Base-by-base conservation (phyloP, 2,797 vertebrate species). In the Hippoglossus hippoglossus region DNA sequence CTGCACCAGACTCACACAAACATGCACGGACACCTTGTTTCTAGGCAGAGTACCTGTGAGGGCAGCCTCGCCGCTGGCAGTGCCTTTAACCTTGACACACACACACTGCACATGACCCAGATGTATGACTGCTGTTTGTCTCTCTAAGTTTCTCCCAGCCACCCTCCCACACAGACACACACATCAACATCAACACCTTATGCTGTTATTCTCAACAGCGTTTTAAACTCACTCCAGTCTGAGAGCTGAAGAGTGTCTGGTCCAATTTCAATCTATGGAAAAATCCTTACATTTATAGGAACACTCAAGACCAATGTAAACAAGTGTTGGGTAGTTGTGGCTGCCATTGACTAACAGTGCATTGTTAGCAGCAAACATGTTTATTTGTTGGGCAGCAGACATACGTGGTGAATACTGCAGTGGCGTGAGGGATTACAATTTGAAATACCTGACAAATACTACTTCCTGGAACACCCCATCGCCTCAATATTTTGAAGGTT, bases 11-110 rank as follows among this genome's bases (percentile, higher is more conserved):
- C 71, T 53, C 75, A 58, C 66, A 19, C 61, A 81, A 67, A 87
- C 81, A 60, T 51, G 26, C 71, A 47, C 52, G 50, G 80, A 77
- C 68, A 64, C 58, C 75, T 49, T 74, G 75, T 88, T 79, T 82
- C 85, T 22, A 78, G 71, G 77, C 79, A 85, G 73, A 79, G 51
- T 41, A 72, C 52, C 72, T 75, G 74, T n/a, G 36, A 70, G 71
- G 70, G 52, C 75, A 31, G 59, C 58, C 41, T 6, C 12, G 52
- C 64, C 61, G 46, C 5, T 47, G 67, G 71, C 72, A 19, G 50
- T 3, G 26, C 55, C 65, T 76, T 79, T 77, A 80, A 87, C 80
- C 75, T 82, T 66, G 54, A 66, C 47, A 36, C 51, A 49, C 51
- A 49, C 46, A 63, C 56, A 6, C 63, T 26, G 25, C 71, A 62